Percentiles rank a stretch among this genome's conserved stretches.
Evolutionary conservation across 2,888 invertebrate genomes (phyloP).

Genomic region (Harpalus rubripes): DNA sequence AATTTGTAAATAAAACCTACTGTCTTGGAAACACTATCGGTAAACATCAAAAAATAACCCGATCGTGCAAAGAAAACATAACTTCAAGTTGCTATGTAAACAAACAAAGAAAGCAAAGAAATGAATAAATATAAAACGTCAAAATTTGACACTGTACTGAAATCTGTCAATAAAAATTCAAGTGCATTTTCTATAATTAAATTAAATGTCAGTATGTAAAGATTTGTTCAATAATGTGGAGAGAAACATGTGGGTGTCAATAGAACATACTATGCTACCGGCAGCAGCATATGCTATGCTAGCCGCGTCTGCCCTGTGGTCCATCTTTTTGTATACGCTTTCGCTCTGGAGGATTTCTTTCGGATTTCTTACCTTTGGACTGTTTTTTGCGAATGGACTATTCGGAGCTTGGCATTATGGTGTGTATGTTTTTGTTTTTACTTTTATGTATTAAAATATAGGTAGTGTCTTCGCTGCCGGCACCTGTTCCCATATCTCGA

Average conservation of each 20-base stretch:
- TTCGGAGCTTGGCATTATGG: constrained; percentile 42
- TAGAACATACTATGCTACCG: constrained; percentile 16
- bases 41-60: no score
- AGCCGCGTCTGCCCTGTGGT: constrained; percentile 7
- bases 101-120: background rate
- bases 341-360: constrained; percentile 14
- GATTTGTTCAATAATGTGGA: background rate
- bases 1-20: no score
- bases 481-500: no score
- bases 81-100: no score
- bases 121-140: constrained; percentile 18
- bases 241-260: constrained; percentile 11
- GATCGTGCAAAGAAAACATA: no score
- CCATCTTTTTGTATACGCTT: background rate
- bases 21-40: no score
- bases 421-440: constrained; percentile 20
- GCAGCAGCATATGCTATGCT: constrained; percentile 35
- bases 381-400: constrained; percentile 11
- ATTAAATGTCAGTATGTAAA: constrained; percentile 29
- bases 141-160: constrained; percentile 23
- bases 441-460: background rate
- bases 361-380: constrained; percentile 29
- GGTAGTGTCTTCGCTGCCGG: no score
- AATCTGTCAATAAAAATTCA: constrained; percentile 24
- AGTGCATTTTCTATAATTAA: background rate